Base-by-base conservation (phyloP, 2,888 invertebrate genomes). In the Perizoma affinitatum region DNA sequence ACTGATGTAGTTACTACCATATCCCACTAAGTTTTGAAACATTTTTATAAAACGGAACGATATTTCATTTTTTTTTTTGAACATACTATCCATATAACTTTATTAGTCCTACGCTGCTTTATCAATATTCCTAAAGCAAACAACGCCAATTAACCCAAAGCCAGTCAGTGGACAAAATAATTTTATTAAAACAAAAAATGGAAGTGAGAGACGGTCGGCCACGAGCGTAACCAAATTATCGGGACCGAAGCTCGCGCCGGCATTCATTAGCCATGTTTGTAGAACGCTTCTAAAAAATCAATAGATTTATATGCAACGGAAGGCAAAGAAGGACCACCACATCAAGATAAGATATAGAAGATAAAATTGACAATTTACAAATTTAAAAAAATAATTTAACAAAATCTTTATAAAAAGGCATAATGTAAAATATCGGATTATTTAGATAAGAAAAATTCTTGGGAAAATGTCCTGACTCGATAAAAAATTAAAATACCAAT, bases 181-280 rank as follows among this genome's bases (percentile, higher is more conserved):
- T 67, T 58, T 60, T 60, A 66, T 66, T 61, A 68, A 57, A 60
- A 63, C 49, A 50, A 63, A 67, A 61, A 69, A 61, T 54, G 43
- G 54, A 49, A 58, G 59, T 43, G 61, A 62, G 65, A 63, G 66
- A 51, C 65, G 70, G 71, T 75, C 49, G 68, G 77, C 84, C 84
- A 70, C 85, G 76, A 75, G 68, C 69, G 70, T 87, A 87, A 88
- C 79, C 73, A 61, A 80, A 84, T 88, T 87, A 88, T 78, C 73
- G 67, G 60, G 51, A 65, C 57, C 66, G 63, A 64, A 54, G 65
- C 60, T 49, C 59, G 40, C 61, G 66, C 65, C 63, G 66, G 69
- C 83, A 79, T 87, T 88, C 87, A 88, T 88, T 88, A 88, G 85
- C 66, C 65, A 52, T 85, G 84, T 88, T 88, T 87, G 84, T 78